Conservation (phyloP, 2,888 invertebrate genomes). For the Synergus gifuensis region DNA sequence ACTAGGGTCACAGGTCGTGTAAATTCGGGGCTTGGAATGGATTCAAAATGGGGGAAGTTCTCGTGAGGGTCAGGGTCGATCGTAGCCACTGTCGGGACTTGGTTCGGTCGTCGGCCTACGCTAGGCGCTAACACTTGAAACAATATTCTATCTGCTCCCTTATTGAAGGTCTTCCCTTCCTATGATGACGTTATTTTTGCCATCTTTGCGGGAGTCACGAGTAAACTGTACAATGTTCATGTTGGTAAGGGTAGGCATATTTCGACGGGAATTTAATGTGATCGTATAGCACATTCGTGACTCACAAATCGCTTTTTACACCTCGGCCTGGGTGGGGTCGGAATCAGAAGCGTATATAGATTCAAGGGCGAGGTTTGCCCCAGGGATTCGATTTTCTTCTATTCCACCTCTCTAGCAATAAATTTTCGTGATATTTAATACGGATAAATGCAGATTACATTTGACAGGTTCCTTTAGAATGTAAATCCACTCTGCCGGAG, state of each 20-base stretch:
- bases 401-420: background rate
- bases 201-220: background rate
- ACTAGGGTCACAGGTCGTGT: background rate
- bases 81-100: background rate
- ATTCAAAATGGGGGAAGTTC: background rate
- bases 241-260: background rate
- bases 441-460: too few species aligned
- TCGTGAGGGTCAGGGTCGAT: background rate
- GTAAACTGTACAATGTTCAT: background rate
- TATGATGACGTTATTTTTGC: background rate
- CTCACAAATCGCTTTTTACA: slow-evolving; percentile 1
- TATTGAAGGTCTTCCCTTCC: background rate
- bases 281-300: background rate
- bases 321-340: background rate
- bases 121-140: background rate
- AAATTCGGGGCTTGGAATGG: background rate
- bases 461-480: too few species aligned
- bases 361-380: background rate
- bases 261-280: background rate
- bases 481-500: too few species aligned
- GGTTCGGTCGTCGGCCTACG: background rate
- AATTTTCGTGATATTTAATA: background rate
- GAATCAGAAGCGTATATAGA: background rate
- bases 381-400: background rate
- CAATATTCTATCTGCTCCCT: background rate